Conservation (phyloP, 2,113 vertebrate genomes). For the Haplotaxodon microlepis region DNA sequence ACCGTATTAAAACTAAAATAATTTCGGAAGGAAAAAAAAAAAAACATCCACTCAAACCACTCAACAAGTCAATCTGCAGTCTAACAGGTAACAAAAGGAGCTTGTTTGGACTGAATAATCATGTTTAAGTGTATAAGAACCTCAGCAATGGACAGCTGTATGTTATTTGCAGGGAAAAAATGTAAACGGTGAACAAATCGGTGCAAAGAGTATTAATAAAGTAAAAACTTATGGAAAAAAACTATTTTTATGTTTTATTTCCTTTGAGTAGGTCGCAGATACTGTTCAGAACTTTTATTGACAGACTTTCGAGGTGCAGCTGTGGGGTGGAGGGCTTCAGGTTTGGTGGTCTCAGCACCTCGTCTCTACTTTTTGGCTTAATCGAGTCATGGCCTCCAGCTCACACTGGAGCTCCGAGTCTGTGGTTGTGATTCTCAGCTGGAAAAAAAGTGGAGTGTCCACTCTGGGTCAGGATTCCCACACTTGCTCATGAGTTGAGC, state of each 20-base stretch:
- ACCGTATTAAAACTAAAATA: neutral
- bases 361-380: fast-evolving
- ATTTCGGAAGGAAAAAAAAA: neutral
- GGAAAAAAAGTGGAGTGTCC: neutral
- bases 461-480: neutral
- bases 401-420: neutral
- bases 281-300: neutral
- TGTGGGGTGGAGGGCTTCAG: neutral
- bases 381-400: neutral
- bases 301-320: neutral
- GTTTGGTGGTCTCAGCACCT: neutral
- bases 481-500: neutral
- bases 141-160: neutral
- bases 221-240: neutral
- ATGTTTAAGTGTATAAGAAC: neutral
- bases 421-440: neutral
- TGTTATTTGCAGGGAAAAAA: neutral
- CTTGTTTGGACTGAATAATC: neutral
- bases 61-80: neutral
- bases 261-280: fast-evolving
- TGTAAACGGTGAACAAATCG: neutral
- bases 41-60: neutral
- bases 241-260: fast-evolving
- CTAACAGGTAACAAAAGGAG: neutral
- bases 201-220: neutral